phyloP scores from a whole-genome alignment of 2,113 vertebrate species.

The Misgurnus mizolepis region DNA sequence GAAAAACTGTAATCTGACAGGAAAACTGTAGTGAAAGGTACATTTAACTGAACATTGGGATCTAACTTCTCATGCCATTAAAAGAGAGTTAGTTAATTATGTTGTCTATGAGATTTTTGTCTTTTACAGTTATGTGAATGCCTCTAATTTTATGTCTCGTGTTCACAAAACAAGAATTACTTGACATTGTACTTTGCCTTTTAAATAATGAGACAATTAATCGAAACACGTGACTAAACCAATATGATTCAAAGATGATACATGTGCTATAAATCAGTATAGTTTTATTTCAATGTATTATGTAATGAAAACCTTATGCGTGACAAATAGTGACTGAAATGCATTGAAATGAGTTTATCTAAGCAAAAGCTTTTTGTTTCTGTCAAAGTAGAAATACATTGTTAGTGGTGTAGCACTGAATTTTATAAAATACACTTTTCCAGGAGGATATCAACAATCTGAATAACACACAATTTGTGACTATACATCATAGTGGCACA shows the following conservation, averaged over 20 bases:
- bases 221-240: too few relatives aligned
- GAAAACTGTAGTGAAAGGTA: too few relatives aligned
- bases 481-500: constrained; percentile 26
- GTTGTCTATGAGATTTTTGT: too few relatives aligned
- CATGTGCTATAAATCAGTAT: too few relatives aligned
- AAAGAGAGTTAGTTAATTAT: too few relatives aligned
- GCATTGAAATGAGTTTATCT: not conserved
- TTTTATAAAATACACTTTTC: constrained; percentile 4
- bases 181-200: not conserved
- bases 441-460: not conserved
- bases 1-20: not conserved
- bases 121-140: too few relatives aligned
- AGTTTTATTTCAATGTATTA: too few relatives aligned
- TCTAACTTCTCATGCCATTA: too few relatives aligned
- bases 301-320: too few relatives aligned
- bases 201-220: not conserved
- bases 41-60: too few relatives aligned
- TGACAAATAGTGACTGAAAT: too few relatives aligned
- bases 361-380: not conserved
- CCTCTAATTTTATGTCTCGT: not conserved
- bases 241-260: too few relatives aligned
- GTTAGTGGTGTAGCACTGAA: constrained; percentile 25
- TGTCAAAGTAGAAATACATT: constrained; percentile 37
- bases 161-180: not conserved
- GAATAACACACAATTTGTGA: constrained; percentile 32